A percentile compares a stretch with the other conserved stretches of the same genome.
Evolutionary conservation across 2,797 vertebrate genomes (phyloP).

Genomic region (Gadopsis marmoratus): DNA sequence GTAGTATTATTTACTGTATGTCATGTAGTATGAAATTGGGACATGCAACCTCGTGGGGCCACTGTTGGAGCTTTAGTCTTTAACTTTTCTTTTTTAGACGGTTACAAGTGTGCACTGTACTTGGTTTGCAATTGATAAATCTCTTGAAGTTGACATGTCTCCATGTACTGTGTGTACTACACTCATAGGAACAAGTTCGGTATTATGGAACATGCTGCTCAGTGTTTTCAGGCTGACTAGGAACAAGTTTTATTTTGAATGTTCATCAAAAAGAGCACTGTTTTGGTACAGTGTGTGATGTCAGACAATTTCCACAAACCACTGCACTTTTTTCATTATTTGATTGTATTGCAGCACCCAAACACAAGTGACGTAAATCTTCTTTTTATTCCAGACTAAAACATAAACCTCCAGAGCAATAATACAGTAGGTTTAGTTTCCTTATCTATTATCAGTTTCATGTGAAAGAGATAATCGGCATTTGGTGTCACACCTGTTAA

Average conservation of each 20-base stretch:
- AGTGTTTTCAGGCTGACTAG: conserved; percentile 62
- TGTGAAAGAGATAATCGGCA: conserved; percentile 45
- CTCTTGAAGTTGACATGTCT: neutral
- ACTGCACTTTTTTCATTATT: conserved; percentile 22
- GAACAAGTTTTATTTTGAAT: conserved; percentile 9
- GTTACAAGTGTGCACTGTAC: neutral
- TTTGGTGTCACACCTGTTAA: conserved; percentile 55
- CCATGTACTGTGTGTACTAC: neutral
- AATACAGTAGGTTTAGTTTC: neutral
- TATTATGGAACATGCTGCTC: conserved; percentile 79
- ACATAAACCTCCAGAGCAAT: conserved; percentile 43
- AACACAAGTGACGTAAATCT: conserved; percentile 39
- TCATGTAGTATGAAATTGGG: neutral
- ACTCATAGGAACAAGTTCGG: conserved; percentile 26
- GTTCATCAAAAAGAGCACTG: conserved; percentile 28
- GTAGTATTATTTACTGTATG: neutral
- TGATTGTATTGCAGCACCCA: conserved; percentile 42
- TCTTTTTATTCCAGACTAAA: conserved; percentile 44
- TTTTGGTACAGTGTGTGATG: conserved; percentile 60
- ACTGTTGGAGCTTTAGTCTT: conserved; percentile 3
- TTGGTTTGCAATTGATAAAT: neutral
- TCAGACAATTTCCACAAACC: conserved; percentile 49
- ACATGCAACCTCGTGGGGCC: conserved; percentile 17
- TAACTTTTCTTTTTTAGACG: conserved; percentile 15
- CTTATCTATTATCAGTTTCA: conserved; percentile 18